Evolutionary conservation across 2,113 vertebrate genomes (phyloP).

Genomic region (Strigops habroptila): DNA sequence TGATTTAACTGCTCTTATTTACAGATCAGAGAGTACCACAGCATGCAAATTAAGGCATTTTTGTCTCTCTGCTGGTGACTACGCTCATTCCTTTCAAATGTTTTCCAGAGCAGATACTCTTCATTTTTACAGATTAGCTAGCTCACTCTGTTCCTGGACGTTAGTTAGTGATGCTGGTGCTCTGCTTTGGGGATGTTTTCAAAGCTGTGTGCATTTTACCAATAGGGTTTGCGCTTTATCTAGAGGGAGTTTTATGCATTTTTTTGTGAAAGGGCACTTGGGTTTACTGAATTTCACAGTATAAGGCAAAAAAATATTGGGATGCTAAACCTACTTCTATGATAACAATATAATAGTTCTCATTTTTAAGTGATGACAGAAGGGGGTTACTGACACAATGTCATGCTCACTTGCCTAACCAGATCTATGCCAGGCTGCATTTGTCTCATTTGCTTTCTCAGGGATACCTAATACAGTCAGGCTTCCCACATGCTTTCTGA

Average conservation of each 20-base stretch:
- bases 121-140: not conserved
- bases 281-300: not conserved
- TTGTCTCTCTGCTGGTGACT: not conserved
- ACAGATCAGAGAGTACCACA: not conserved
- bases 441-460: not conserved
- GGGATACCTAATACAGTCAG: not conserved
- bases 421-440: not conserved
- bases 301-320: not conserved
- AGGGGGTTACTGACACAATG: not conserved
- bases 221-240: not conserved
- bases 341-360: not conserved
- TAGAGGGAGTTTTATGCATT: not conserved
- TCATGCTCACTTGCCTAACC: not conserved
- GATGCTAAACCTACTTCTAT: not conserved
- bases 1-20: slow-evolving; percentile 11
- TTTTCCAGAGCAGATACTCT: not conserved
- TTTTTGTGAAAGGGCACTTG: not conserved
- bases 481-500: not conserved
- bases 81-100: not conserved
- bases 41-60: not conserved
- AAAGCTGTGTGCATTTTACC: not conserved
- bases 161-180: not conserved
- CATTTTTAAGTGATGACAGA: not conserved
- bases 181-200: not conserved
- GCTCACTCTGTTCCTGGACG: not conserved